A percentile compares a stretch with the other conserved stretches of the same genome.
Conservation (phyloP, 2,888 invertebrate genomes). For the Aphidoletes aphidimyza region DNA sequence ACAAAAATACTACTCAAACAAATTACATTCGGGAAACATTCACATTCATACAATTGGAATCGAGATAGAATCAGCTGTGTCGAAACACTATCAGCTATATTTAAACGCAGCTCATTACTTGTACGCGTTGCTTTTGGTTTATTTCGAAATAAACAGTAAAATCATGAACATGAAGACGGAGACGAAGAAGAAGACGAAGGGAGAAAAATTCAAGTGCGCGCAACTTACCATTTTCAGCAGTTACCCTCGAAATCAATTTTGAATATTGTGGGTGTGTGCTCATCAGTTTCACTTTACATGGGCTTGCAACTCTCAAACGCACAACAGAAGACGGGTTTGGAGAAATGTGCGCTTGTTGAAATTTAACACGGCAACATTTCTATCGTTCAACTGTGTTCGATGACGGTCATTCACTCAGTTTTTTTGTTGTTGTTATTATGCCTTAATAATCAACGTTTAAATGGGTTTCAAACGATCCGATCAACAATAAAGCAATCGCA, state of each 20-base stretch:
- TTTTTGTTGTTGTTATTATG: background rate
- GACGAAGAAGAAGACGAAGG: no score
- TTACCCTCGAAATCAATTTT: background rate
- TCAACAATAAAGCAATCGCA: background rate
- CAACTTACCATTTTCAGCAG: background rate
- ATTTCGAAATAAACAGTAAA: no score
- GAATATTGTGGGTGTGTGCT: background rate
- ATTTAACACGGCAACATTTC: background rate
- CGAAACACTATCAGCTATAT: no score
- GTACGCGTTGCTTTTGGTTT: no score
- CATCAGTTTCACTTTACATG: slow-evolving; percentile 14
- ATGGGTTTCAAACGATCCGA: background rate
- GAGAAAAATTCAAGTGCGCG: background rate
- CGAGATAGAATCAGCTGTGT: background rate
- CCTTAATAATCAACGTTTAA: slow-evolving; percentile 11
- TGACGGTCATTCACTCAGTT: background rate
- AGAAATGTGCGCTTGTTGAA: background rate
- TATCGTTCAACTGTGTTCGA: slow-evolving; percentile 12
- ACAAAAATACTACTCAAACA: no score
- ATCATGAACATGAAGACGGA: no score
- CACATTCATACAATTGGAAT: no score
- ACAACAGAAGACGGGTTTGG: background rate
- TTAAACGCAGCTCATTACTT: no score
- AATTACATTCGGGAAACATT: no score
- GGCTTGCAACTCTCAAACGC: background rate